Percentiles rank a stretch among this genome's conserved stretches.
These are phyloP conservation scores for Ammodytes marinus DNA, from an alignment of 2,113 vertebrate species.

Conservation along the genomic window DNA sequence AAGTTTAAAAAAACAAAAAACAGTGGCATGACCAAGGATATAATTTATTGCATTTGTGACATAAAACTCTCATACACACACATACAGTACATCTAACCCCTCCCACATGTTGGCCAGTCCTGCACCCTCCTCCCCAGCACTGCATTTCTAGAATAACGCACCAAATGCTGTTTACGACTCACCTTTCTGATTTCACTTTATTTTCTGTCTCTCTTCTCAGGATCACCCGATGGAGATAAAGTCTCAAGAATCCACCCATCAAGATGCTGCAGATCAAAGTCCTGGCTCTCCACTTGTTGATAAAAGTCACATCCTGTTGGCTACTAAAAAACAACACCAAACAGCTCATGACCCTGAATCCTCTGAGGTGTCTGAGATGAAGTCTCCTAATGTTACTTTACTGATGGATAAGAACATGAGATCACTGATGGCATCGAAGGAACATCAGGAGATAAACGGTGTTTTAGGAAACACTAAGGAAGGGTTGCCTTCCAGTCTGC, in stretches of 20 bases:
- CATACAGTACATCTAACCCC: too few species aligned
- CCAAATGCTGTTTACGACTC: background rate
- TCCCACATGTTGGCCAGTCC: too few species aligned
- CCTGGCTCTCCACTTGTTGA: constrained; percentile 42
- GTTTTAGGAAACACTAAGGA: background rate
- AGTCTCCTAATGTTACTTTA: constrained; percentile 3
- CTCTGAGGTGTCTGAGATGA: background rate
- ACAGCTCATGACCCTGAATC: constrained; percentile 53
- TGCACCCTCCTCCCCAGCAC: too few species aligned
- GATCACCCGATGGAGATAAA: constrained; percentile 1
- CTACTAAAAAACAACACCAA: constrained; percentile 20
- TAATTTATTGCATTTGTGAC: too few species aligned
- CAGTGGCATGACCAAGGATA: too few species aligned
- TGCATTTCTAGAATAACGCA: background rate
- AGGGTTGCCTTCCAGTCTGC: background rate
- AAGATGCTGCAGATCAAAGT: background rate
- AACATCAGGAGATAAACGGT: constrained; percentile 2
- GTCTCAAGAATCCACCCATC: background rate
- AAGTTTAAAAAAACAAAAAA: too few species aligned
- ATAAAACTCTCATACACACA: too few species aligned
- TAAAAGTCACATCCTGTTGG: constrained; percentile 21
- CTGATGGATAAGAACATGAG: constrained; percentile 57
- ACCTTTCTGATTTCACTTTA: background rate
- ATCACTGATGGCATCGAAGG: background rate
- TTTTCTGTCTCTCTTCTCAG: constrained; percentile 10